These are phyloP conservation scores for Drosophila fungiperda DNA, from an alignment of 2,888 invertebrate species.

Conservation along the genomic window DNA sequence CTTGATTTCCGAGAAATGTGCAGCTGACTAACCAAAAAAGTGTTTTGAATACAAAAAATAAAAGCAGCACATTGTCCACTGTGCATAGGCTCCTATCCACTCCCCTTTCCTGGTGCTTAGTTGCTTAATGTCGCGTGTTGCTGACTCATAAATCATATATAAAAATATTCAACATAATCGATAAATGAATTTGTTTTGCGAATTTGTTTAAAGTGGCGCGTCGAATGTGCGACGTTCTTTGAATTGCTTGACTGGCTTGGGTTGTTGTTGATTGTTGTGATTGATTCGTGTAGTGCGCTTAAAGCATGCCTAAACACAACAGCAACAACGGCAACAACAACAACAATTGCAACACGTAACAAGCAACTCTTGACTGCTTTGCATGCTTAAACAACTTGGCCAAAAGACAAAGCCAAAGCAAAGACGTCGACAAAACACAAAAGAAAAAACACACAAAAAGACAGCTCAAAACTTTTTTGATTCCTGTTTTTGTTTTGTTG, in stretches of 20 bases:
- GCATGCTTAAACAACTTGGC: slow-evolving; percentile 71
- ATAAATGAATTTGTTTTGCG: slow-evolving; percentile 78
- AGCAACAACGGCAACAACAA: slow-evolving; percentile 20
- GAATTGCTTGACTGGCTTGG: background rate
- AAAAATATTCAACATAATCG: slow-evolving; percentile 47
- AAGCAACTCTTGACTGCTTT: slow-evolving; percentile 42
- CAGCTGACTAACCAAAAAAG: slow-evolving; percentile 53
- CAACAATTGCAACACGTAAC: slow-evolving; percentile 40
- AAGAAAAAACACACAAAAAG: slow-evolving; percentile 17
- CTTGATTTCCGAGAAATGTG: slow-evolving; percentile 61
- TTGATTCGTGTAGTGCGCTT: slow-evolving; percentile 66
- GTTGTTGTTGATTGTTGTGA: slow-evolving; percentile 42
- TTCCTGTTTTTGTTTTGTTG: slow-evolving; percentile 27
- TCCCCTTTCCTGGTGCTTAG: background rate
- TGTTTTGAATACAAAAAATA: slow-evolving; percentile 47
- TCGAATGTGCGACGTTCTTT: slow-evolving; percentile 47
- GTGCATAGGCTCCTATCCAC: background rate
- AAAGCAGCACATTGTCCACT: slow-evolving; percentile 56
- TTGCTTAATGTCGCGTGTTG: slow-evolving; percentile 69
- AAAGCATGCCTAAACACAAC: slow-evolving; percentile 58
- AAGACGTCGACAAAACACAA: slow-evolving; percentile 14
- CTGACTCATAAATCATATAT: slow-evolving; percentile 74
- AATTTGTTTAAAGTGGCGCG: slow-evolving; percentile 79
- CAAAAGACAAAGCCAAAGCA: slow-evolving; percentile 16
- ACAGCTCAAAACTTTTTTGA: slow-evolving; percentile 27